Percentiles rank a stretch among this genome's conserved stretches.
Conservation (phyloP, 2,113 vertebrate species). For the Myrmecobius fasciatus region DNA sequence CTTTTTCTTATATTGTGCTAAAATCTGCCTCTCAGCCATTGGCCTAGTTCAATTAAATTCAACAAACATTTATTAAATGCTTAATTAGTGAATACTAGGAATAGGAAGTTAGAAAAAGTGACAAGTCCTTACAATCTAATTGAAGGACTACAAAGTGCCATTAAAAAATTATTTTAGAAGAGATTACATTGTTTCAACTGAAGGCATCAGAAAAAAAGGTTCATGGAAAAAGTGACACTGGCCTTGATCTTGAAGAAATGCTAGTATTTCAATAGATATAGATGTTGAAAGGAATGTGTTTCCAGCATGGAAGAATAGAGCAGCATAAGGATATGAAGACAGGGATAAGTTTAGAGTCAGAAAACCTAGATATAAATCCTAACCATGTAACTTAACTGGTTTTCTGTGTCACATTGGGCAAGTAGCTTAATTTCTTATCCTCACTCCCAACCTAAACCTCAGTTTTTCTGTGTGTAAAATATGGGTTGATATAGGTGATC, state of each 20-base stretch:
- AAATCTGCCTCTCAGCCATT: neutral
- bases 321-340: neutral
- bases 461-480: neutral
- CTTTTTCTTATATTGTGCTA: neutral
- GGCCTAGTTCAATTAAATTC: constrained; percentile 20
- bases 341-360: neutral
- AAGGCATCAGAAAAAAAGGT: neutral
- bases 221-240: neutral
- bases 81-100: neutral
- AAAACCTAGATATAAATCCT: neutral
- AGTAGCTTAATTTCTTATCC: neutral
- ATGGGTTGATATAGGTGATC: neutral
- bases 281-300: neutral
- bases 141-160: neutral
- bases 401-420: neutral
- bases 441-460: neutral
- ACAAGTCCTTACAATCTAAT: neutral
- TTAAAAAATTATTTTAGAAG: neutral
- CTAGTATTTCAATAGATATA: neutral
- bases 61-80: neutral
- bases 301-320: neutral
- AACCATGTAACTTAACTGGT: neutral
- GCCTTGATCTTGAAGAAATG: neutral
- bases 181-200: neutral
- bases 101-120: constrained; percentile 4